Evolutionary conservation across 2,888 invertebrate species (phyloP).

Genomic region (Dascillus cervinus): DNA sequence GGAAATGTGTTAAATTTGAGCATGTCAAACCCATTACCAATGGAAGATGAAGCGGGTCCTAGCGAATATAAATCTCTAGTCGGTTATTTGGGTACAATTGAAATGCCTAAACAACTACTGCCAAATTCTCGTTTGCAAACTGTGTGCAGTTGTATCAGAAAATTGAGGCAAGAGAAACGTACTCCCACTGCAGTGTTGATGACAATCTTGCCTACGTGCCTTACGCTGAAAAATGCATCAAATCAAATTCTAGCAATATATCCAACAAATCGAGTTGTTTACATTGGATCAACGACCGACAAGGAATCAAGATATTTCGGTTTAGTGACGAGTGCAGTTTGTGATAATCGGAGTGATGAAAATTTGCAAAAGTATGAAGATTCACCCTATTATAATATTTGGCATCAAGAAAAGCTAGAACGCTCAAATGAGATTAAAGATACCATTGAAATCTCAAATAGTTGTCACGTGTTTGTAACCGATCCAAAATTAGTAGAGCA

Average conservation of each 20-base stretch:
- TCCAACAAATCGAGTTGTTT: slow-evolving; percentile 76
- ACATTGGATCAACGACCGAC: slow-evolving; percentile 84
- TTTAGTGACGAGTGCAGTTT: slow-evolving; percentile 76
- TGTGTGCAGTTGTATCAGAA: slow-evolving; percentile 80
- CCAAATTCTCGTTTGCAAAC: slow-evolving; percentile 68
- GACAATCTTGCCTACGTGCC: slow-evolving; percentile 71
- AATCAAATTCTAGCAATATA: slow-evolving; percentile 80
- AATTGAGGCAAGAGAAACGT: slow-evolving; percentile 82
- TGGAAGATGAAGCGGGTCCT: slow-evolving; percentile 44
- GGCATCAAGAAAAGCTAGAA: slow-evolving; percentile 17
- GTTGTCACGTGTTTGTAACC: slow-evolving; percentile 92
- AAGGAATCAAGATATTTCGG: slow-evolving; percentile 90
- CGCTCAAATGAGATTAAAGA: slow-evolving; percentile 29
- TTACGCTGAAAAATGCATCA: slow-evolving; percentile 70
- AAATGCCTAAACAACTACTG: slow-evolving; percentile 80
- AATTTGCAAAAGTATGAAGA: slow-evolving; percentile 21
- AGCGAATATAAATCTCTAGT: slow-evolving; percentile 80
- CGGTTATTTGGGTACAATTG: slow-evolving; percentile 92
- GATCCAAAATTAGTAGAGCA: slow-evolving; percentile 83
- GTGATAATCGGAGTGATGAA: slow-evolving; percentile 33
- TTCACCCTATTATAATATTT: slow-evolving; percentile 2
- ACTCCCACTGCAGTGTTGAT: slow-evolving; percentile 78
- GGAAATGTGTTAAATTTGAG: slow-evolving; percentile 15
- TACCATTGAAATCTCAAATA: slow-evolving; percentile 64
- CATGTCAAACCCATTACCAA: slow-evolving; percentile 22